phyloP scores from a whole-genome alignment of 2,113 vertebrate species.

The Pseudopipra pipra region DNA sequence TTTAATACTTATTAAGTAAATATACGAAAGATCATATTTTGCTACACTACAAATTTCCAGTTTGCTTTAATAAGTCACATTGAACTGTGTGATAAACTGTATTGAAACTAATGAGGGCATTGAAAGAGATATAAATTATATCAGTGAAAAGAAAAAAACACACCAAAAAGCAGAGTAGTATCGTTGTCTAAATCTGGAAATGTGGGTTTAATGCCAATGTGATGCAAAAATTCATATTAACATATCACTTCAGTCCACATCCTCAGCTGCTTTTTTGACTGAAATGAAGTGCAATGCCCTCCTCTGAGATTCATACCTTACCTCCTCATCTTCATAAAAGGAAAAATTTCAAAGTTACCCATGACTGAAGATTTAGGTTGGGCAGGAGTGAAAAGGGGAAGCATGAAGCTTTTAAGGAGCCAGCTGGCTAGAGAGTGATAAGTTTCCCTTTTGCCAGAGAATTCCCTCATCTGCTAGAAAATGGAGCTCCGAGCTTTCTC shows the following conservation, averaged over 20 bases:
- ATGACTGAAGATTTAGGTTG: background rate
- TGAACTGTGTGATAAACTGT: background rate
- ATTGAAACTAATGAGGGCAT: background rate
- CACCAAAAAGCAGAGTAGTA: background rate
- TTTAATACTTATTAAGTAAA: background rate
- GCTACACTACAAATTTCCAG: background rate
- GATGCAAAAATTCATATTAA: background rate
- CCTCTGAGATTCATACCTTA: background rate
- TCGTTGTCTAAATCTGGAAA: background rate
- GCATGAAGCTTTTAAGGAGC: background rate
- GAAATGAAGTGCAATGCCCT: background rate
- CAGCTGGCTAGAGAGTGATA: background rate
- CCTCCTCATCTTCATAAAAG: background rate
- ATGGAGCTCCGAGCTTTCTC: background rate
- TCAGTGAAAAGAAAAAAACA: rapidly evolving
- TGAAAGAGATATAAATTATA: background rate
- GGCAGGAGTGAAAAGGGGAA: background rate
- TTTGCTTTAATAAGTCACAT: background rate
- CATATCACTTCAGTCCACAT: background rate
- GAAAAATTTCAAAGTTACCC: background rate
- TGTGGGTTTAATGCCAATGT: background rate
- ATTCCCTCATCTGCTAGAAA: background rate
- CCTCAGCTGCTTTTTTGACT: background rate
- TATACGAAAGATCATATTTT: background rate
- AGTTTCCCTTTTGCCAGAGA: slow-evolving; percentile 13